Evolutionary conservation across 2,797 vertebrate species (phyloP), one percentile per base, ranked within the genome.

Genomic region (Spinus pinus): DNA sequence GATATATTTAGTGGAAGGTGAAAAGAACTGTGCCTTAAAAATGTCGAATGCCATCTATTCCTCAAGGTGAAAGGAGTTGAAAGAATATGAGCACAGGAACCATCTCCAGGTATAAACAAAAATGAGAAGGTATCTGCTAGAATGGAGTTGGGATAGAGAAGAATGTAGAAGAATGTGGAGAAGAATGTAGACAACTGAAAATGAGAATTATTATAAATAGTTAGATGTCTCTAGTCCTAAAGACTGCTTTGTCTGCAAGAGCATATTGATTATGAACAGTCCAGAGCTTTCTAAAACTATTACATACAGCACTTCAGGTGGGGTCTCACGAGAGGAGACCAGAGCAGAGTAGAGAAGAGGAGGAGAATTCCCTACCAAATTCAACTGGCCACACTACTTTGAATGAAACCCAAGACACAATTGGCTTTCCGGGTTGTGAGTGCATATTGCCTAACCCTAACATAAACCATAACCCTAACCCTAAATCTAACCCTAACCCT

Each of bases 361-460:
- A 7, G 16, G 9, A 69, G 49, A 62, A 37, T 30, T 6, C 25
- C 9, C 28, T 49, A 6, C 22, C 12, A 15, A 4, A 7, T 2
- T 6, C 16, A 22, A 10, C 17, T 47, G 64, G 0, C 7, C 20
- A 33, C 0, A 0, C 8, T 21, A 24, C 5, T 60, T 30, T 53
- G n/a, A 17, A 46, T 53, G 24, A 41, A 75, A 13, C 15, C 10
- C 16, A 28, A 39, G 54, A 17, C 17, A 60, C 0, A 1, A 7
- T 21, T 37, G 28, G 1, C 15, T 46, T 8, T 60, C 46, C 0
- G 6, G 28, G 10, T 6, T 33, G 12, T 9, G 23, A n/a, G 39
- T 20, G 37, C 9, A 30, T 9, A 41, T 61, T 41, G 19, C 35
- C 6, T 14, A 30, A 30, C 8, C 35, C 25, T 28, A 37, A 27